Evolutionary conservation across 2,888 invertebrate species (phyloP), one percentile per base, ranked within the genome.

Genomic region (Phalangium opilio): DNA sequence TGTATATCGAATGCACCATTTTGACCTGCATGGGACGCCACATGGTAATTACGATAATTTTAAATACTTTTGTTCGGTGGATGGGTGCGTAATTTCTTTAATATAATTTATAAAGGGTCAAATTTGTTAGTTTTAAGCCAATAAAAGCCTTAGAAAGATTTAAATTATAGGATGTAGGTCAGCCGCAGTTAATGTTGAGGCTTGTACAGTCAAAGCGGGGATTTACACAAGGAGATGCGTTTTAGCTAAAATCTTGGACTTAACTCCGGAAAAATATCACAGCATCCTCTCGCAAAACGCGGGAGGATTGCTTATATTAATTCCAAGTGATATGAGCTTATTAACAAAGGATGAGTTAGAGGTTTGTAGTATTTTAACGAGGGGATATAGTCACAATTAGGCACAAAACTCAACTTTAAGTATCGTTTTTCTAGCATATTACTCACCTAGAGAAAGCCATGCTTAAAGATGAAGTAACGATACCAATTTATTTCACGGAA

Each of bases 1-100:
- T 39, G 87, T 87, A 14, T 86, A 85, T 65, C 77, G 93, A 60
- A 86, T 93, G 83, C 86, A 90, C 60, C 93, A 95, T 66, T 93
- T 80, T 65, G 93, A 95, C 68, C 74, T 93, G 44, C 89, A 90
- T 64, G 86, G 87, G 44, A 75, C 47, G 17, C 50, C 52, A 12
- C 53, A 52, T 44, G 54, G 52, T 52, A 33, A 38, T 27, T 7
- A 27, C 4, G 8, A 27, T 27, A 7, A 27, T 7, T 8, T 27
- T 8, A 27, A 27, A 27, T 27, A 27, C 8, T 27, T 8, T 4
- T 27, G 8, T 27, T 27, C 27, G 4, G 27, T 27, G 27, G n/a
- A n/a, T n/a, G n/a, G n/a, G n/a, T n/a, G n/a, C n/a, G n/a, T n/a
- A n/a, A n/a, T n/a, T n/a, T n/a, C n/a, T n/a, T n/a, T n/a, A n/a